Evolutionary conservation across 2,797 vertebrate genomes (phyloP), one percentile per base, ranked within the genome.

Genomic region (Malacoraja senta): DNA sequence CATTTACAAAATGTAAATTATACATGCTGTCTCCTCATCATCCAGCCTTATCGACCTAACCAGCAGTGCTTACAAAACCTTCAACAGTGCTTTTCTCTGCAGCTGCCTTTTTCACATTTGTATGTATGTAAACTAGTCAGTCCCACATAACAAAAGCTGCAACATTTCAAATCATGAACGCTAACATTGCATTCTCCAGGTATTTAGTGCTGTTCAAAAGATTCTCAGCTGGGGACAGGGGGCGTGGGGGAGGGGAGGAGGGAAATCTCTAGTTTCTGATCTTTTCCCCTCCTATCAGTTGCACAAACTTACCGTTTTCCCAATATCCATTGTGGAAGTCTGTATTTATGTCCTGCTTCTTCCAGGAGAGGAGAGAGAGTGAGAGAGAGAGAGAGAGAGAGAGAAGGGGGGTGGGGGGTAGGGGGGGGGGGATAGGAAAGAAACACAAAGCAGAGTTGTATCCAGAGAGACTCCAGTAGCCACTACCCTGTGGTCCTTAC

Each of bases 261-360:
- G 71, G 1, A 24, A 74, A 74, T 65, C 84, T 65, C 13, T 15
- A 10, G 44, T 32, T 88, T 88, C n/a, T 65, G 83, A n/a, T 65
- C 61, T 15, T 63, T n/a, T 61, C 61, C 53, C 84, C 61, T 88
- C 61, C 84, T 17, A n/a, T 35, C 84, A 88, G 84, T 86, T 65
- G 32, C 83, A 88, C 84, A 88, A 63, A 88, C 84, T 88, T 68
- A 88, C 84, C 84, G 84, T 88, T 65, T 88, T 88, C 32, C 84
- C 84, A 88, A 88, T 68, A 35, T 88, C 84, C 84, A 88, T 88
- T 88, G 84, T 88, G 63, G 84, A 68, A 79, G 78, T 79, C 78
- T 79, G 35, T 38, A 38, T 79, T 35, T 79, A 38, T 79, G 78
- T 38, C 78, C 13, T 38, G 78, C 78, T 38, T 79, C 78, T 29